Conservation (phyloP, 2,888 invertebrate species). For the Diplolepis rosae region DNA sequence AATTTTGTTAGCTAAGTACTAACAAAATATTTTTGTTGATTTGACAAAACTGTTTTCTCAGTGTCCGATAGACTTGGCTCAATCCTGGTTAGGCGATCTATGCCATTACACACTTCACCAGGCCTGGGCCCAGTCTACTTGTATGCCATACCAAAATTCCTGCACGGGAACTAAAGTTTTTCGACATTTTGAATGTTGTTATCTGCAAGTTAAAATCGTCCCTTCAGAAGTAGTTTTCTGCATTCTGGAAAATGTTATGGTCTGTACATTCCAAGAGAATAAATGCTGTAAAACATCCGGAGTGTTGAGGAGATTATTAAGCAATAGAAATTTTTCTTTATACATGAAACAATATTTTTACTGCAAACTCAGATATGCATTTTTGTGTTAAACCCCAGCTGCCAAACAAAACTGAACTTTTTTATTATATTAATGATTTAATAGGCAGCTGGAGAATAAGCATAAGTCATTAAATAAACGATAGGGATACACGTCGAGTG, state of each 20-base stretch:
- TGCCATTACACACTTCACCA: too few species aligned
- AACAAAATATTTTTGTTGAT: too few species aligned
- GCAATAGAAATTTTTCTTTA: not conserved
- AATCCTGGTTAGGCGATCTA: too few species aligned
- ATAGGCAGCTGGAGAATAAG: not conserved
- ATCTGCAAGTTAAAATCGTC: too few species aligned
- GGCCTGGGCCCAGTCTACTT: too few species aligned
- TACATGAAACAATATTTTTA: not conserved
- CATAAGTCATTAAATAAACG: not conserved
- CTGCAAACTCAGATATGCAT: not conserved
- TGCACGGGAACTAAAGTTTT: too few species aligned
- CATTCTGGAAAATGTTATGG: not conserved
- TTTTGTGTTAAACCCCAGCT: not conserved
- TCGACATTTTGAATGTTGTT: too few species aligned
- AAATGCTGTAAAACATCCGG: not conserved
- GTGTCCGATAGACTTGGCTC: too few species aligned
- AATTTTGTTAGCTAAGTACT: too few species aligned
- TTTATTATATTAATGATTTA: not conserved
- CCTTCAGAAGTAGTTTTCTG: not conserved
- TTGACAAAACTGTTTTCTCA: too few species aligned
- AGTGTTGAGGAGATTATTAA: not conserved
- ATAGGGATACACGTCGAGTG: constrained; percentile 38
- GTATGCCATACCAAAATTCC: too few species aligned
- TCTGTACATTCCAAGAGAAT: not conserved
- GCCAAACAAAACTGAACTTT: not conserved